Evolutionary conservation across 2,888 invertebrate species (phyloP).

Genomic region (Archips crataeganus): DNA sequence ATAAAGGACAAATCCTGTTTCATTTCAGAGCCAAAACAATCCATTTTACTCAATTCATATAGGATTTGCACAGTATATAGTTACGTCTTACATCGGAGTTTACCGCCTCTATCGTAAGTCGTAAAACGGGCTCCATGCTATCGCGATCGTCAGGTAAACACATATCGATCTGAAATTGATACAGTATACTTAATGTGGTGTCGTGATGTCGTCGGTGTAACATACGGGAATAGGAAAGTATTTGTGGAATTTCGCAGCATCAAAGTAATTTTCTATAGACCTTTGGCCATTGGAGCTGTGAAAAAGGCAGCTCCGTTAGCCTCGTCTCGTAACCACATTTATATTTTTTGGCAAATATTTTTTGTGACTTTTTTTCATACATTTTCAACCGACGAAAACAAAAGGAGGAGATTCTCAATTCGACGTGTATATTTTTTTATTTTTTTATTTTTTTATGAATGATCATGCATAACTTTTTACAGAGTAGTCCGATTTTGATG

Average conservation of each 20-base stretch:
- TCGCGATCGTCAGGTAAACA: constrained; percentile 24
- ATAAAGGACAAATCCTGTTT: constrained; percentile 13
- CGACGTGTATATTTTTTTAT: too few relatives aligned
- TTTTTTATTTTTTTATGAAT: too few relatives aligned
- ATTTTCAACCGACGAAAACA: too few relatives aligned
- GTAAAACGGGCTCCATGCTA: constrained; percentile 11
- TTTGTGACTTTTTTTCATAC: too few relatives aligned
- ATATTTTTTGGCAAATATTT: too few relatives aligned
- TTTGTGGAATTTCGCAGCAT: neutral
- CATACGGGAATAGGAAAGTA: neutral
- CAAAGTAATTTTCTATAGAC: neutral
- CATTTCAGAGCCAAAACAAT: constrained; percentile 19
- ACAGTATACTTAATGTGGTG: constrained; percentile 2
- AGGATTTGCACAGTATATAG: constrained; percentile 9
- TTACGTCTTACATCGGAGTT: constrained; percentile 10
- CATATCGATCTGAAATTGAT: constrained; percentile 19
- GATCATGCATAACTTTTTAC: too few relatives aligned
- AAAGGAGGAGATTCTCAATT: too few relatives aligned
- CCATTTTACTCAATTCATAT: constrained; percentile 17
- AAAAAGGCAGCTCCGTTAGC: too few relatives aligned
- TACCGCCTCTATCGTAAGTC: constrained; percentile 9
- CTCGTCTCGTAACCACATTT: too few relatives aligned
- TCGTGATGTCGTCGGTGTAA: neutral
- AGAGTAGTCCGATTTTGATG: too few relatives aligned
- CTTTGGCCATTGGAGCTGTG: too few relatives aligned